phyloP scores from a whole-genome alignment of 64 coral and sea anemone species.

The Catalaphyllia jardinei region DNA sequence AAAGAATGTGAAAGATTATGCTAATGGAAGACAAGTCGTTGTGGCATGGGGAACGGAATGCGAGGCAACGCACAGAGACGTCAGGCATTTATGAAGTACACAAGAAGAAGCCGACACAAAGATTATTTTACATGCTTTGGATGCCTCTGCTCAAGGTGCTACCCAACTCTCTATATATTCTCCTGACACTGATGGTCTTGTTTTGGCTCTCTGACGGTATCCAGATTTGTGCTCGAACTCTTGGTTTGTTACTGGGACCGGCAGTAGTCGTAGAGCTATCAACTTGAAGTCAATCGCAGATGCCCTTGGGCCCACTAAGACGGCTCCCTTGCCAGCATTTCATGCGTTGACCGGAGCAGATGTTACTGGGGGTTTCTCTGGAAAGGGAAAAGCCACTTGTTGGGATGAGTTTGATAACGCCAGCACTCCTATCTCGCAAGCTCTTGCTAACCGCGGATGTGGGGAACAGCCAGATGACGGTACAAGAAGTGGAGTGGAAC shows the following conservation, averaged over 20 bases:
- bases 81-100: background rate
- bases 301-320: too few relatives aligned
- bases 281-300: too few relatives aligned
- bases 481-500: background rate
- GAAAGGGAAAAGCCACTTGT: slow-evolving; percentile 41
- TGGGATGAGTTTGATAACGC: slow-evolving; percentile 32
- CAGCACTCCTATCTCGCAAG: slow-evolving; percentile 25
- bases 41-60: slow-evolving; percentile 35
- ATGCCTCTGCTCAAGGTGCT: slow-evolving; percentile 24
- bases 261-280: too few relatives aligned
- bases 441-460: slow-evolving; percentile 21
- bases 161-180: background rate
- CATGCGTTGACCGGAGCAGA: too few relatives aligned
- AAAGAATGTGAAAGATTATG: slow-evolving; percentile 48
- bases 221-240: too few relatives aligned
- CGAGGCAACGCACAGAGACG: background rate
- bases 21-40: slow-evolving; percentile 28
- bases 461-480: slow-evolving; percentile 18
- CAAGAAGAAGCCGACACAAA: slow-evolving; percentile 46
- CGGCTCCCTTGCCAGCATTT: too few relatives aligned
- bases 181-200: too few relatives aligned
- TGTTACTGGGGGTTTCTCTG: slow-evolving; percentile 11
- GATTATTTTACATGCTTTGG: slow-evolving; percentile 43
- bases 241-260: too few relatives aligned
- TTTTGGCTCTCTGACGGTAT: too few relatives aligned